Evolutionary conservation across 1,140 invertebrate genomes (phyloP).

Genomic region (Bombus fervidus): DNA sequence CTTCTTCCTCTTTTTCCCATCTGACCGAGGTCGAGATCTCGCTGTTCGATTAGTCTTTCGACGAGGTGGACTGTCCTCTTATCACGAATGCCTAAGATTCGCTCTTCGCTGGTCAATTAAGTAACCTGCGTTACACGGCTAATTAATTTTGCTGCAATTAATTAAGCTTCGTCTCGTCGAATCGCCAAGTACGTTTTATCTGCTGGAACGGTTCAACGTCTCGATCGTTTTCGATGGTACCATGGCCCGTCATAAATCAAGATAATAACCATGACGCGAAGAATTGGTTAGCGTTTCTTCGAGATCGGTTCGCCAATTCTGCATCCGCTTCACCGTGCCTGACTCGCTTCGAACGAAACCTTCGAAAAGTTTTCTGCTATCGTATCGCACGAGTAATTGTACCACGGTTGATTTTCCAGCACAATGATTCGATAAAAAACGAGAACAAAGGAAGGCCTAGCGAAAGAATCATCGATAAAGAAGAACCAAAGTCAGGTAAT

Average conservation of each 20-base stretch:
- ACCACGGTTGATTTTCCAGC: conserved; percentile 7
- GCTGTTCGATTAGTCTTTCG: conserved; percentile 57
- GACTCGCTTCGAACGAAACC: neutral
- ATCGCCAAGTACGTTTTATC: conserved; percentile 11
- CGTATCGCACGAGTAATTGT: neutral
- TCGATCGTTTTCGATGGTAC: neutral
- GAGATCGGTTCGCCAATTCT: neutral
- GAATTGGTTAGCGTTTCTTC: neutral
- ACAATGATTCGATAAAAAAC: conserved; percentile 41
- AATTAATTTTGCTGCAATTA: conserved; percentile 69
- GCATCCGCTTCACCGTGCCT: neutral
- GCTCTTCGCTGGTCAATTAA: conserved; percentile 61
- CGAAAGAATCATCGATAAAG: conserved; percentile 68
- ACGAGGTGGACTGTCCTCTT: conserved; percentile 61
- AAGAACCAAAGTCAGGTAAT: conserved; percentile 50
- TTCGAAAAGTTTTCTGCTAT: neutral
- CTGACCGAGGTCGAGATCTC: conserved; percentile 54
- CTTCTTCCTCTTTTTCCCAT: neutral
- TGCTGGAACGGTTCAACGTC: neutral
- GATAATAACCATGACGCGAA: neutral
- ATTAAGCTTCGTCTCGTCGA: conserved; percentile 52
- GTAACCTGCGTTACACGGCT: conserved; percentile 62
- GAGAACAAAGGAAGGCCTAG: neutral
- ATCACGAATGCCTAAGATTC: conserved; percentile 60
- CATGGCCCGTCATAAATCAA: neutral